Evolutionary conservation across 2,113 vertebrate genomes (phyloP).

Genomic region (Mobula hypostoma): DNA sequence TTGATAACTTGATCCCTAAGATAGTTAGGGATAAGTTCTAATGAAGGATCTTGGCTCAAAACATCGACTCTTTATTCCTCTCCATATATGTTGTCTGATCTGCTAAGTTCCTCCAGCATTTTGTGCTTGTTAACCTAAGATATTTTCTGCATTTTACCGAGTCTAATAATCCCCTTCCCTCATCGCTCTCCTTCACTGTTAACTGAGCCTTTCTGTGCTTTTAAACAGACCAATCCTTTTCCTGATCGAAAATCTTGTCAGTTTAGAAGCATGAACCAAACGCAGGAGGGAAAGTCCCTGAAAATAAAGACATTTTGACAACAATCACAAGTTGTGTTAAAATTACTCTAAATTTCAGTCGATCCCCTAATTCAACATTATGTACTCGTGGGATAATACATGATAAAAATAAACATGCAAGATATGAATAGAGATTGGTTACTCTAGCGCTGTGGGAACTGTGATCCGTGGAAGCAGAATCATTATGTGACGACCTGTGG

Average conservation of each 20-base stretch:
- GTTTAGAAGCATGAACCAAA: neutral
- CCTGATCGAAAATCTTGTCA: neutral
- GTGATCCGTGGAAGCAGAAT: neutral
- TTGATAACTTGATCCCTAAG: neutral
- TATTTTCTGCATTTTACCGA: neutral
- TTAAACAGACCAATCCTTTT: neutral
- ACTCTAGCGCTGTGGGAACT: neutral
- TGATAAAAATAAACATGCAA: neutral
- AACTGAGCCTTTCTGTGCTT: neutral
- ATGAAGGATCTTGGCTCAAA: too few species aligned
- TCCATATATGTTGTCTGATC: too few species aligned
- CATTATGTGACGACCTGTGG: neutral
- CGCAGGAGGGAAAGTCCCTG: neutral
- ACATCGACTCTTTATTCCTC: too few species aligned
- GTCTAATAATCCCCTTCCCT: neutral
- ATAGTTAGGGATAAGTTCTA: too few species aligned
- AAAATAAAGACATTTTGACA: neutral
- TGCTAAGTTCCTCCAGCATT: too few species aligned
- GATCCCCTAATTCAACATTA: neutral
- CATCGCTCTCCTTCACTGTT: neutral
- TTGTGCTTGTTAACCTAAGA: neutral
- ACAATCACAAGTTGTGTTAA: neutral
- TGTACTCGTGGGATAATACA: neutral
- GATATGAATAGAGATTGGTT: too few species aligned
- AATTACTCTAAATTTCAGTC: neutral